These are phyloP conservation scores for Euspilapteryx auroguttella DNA, from an alignment of 2,888 invertebrate genomes.

Conservation along the genomic window DNA sequence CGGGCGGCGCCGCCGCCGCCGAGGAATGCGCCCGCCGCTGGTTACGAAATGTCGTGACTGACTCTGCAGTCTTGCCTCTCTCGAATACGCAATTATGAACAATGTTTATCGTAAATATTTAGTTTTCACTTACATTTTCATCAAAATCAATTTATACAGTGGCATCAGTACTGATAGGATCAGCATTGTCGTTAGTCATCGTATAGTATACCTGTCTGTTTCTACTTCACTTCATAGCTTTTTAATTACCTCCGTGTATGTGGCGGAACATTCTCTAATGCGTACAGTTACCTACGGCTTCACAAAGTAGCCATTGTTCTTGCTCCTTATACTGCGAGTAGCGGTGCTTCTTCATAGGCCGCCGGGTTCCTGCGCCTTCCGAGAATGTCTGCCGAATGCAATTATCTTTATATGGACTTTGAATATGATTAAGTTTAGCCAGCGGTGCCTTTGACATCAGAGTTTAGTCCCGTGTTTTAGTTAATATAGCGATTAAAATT, in stretches of 20 bases:
- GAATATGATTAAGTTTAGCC: constrained; percentile 19
- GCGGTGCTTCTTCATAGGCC: constrained; percentile 43
- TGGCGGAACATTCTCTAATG: constrained; percentile 43
- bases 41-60: constrained; percentile 45
- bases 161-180: too few relatives aligned
- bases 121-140: constrained; percentile 8
- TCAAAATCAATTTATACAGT: too few relatives aligned
- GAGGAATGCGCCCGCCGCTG: constrained; percentile 47
- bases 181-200: too few relatives aligned
- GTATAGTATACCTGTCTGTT: too few relatives aligned
- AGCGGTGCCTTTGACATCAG: too few relatives aligned
- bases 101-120: constrained; percentile 9
- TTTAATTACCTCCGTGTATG: constrained; percentile 46
- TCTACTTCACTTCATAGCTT: constrained; percentile 29
- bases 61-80: constrained; percentile 30
- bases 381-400: constrained; percentile 39
- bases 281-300: constrained; percentile 33
- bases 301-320: constrained; percentile 45
- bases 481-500: too few relatives aligned
- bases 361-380: too few relatives aligned
- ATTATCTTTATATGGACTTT: constrained; percentile 30
- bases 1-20: constrained; percentile 15
- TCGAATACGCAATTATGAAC: constrained; percentile 30
- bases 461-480: too few relatives aligned
- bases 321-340: constrained; percentile 45